These are phyloP conservation scores for Nematostella vectensis DNA, from an alignment of 92 coral and sea anemone species.

Conservation along the genomic window DNA sequence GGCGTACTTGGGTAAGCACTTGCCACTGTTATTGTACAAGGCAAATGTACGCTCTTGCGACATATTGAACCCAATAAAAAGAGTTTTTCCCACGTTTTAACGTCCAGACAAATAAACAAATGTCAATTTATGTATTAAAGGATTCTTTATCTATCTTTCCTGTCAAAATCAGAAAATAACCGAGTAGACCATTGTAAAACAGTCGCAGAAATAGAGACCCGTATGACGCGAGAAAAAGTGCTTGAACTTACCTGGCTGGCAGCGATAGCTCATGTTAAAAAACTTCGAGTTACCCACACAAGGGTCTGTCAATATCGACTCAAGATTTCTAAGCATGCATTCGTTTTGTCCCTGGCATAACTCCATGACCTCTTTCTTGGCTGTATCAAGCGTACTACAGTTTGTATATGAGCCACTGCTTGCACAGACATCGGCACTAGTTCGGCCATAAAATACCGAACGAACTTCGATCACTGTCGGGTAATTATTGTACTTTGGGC, in stretches of 20 bases:
- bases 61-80: too few species aligned
- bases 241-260: conserved; percentile 44
- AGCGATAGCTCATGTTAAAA: conserved; percentile 43
- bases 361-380: conserved; percentile 27
- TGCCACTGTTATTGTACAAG: too few species aligned
- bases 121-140: too few species aligned
- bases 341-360: conserved; percentile 41
- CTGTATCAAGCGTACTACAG: conserved; percentile 29
- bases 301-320: conserved; percentile 25
- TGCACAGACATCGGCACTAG: conserved; percentile 7
- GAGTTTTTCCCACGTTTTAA: too few species aligned
- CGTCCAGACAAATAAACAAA: too few species aligned
- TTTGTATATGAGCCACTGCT: conserved; percentile 2
- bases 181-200: too few species aligned
- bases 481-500: conserved; percentile 15
- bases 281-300: conserved; percentile 29
- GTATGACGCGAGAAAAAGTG: too few species aligned
- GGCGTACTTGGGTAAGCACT: too few species aligned
- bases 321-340: conserved; percentile 25
- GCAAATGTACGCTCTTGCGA: too few species aligned
- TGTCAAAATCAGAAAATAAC: too few species aligned
- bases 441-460: conserved; percentile 40
- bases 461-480: conserved; percentile 53
- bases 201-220: too few species aligned
- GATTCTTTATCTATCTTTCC: too few species aligned